Evolutionary conservation across 1,140 invertebrate genomes (phyloP).

Genomic region (Drosophila pseudoananassae): DNA sequence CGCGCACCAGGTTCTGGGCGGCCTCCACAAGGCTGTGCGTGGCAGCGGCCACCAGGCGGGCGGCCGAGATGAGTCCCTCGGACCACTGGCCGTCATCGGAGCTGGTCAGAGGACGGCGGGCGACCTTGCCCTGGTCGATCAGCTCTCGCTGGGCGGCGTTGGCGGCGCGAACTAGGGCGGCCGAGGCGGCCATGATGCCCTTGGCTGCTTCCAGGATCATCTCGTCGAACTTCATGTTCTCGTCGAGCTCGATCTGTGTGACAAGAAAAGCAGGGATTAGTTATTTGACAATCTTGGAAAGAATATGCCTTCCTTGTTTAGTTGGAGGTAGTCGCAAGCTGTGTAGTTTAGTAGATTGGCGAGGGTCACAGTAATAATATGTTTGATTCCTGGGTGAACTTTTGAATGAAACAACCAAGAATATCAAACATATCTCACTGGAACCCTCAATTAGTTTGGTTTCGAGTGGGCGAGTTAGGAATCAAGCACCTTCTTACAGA

Average conservation of each 20-base stretch:
- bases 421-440: conserved; percentile 99
- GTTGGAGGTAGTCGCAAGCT: conserved; percentile 28
- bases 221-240: conserved; percentile 98
- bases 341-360: conserved; percentile 71
- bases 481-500: conserved; percentile 45
- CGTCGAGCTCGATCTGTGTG: conserved; percentile 91
- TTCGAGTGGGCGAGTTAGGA: conserved; percentile 35
- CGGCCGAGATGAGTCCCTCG: conserved; percentile 98
- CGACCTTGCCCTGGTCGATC: conserved; percentile 93
- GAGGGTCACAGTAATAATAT: conserved; percentile 93
- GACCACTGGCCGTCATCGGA: conserved; percentile 99
- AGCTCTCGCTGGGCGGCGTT: conserved; percentile 97
- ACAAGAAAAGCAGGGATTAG: not conserved
- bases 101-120: conserved; percentile 90
- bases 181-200: conserved; percentile 98
- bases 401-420: conserved; percentile 98
- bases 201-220: conserved; percentile 99
- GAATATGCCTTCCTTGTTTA: conserved; percentile 29
- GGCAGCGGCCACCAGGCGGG: conserved; percentile 97
- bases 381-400: conserved; percentile 99
- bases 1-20: conserved; percentile 98
- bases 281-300: not conserved
- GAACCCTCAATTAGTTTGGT: conserved; percentile 76
- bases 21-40: conserved; percentile 98
- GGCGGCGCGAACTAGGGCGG: conserved; percentile 97